Base-by-base conservation (phyloP, 1,140 invertebrate species). In the Drosophila malerkotliana region DNA sequence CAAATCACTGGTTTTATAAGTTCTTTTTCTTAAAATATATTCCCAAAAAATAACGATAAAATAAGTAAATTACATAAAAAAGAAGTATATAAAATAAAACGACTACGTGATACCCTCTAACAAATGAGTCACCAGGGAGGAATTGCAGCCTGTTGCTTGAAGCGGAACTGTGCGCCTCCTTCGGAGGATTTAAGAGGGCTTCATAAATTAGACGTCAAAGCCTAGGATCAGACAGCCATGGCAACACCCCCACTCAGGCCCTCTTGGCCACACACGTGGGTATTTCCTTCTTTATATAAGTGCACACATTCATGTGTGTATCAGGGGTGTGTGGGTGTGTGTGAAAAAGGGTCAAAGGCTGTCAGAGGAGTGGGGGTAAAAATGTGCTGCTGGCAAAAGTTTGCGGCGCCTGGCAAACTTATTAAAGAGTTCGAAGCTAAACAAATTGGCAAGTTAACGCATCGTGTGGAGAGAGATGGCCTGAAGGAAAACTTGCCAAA, bases 171-270 rank as follows among this genome's bases (percentile, higher is more conserved):
- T 14, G 34, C 30, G 30, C 32, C 49, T 67, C 4, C 26, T 10
- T 24, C 30, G 61, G 66, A 67, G 61, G 66, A 67, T 41, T 87
- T 60, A 56, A 61, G 73, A 64, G 69, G 54, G 78, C 79, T 87
- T 87, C 82, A 82, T 85, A 85, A 85, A 85, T 85, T 87, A 85
- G 82, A 87, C 60, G 82, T 78, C 82, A 87, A 85, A 85, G 71
- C 82, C 55, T 37, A 39, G 64, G 74, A 75, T 81, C 62, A 78
- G 61, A 63, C 82, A 80, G 52, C 57, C 67, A 57, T 67, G 60
- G 60, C 37, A 59, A 68, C 55, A 55, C 24, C 4, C 51, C 30
- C 73, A 51, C 61, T 39, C 41, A 37, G 14, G 47, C 39, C 44
- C 34, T 53, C 26, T 34, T 26, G n/a, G 45, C 48, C 47, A 49